Evolutionary conservation across 2,113 vertebrate species (phyloP), one percentile per base, ranked within the genome.

Genomic region (Anoplopoma fimbria): DNA sequence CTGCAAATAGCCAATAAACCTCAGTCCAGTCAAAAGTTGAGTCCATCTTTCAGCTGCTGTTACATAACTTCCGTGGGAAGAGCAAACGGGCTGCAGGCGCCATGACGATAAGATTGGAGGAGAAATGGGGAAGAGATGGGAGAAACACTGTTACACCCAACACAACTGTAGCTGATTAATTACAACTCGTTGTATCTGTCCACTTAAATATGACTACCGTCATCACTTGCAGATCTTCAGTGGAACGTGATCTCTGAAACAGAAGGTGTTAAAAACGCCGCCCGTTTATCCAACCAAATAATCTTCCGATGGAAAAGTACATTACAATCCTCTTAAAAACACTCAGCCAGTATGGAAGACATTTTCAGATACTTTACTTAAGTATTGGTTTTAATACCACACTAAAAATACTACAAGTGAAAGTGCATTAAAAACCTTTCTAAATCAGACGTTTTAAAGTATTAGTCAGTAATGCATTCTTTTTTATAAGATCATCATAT

Each of bases 41-140:
- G 19, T 47, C 21, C n/a, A 9, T 38, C 49, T 53, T 23, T 31
- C 62, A 55, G 53, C n/a, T 57, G 60, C 51, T 8, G 40, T 60
- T 31, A 38, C 2, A 36, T 55, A 1, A 96, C 95, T 62, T 92
- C 89, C 97, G 97, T 0, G 97, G 95, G 84, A 96, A 97, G 78
- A 97, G 93, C 9, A 94, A 96, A 1, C 96, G 96, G 6, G 45
- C 67, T 53, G 96, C 97, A 0, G 97, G 96, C 64, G 96, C 96
- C 97, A 97, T 96, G 93, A 96, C 96, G 78, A 97, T 76, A 69
- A 97, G 96, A 90, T 96, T 96, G 94, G 0, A 38, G 80, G 34
- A 83, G 69, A 91, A 36, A 77, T 14, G 5, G 61, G 60, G 31
- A 51, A 64, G 31, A 53, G 9, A 36, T n/a, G 42, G 29, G 45